Base-by-base conservation (phyloP, 2,113 vertebrate genomes). In the Amphiprion ocellaris region DNA sequence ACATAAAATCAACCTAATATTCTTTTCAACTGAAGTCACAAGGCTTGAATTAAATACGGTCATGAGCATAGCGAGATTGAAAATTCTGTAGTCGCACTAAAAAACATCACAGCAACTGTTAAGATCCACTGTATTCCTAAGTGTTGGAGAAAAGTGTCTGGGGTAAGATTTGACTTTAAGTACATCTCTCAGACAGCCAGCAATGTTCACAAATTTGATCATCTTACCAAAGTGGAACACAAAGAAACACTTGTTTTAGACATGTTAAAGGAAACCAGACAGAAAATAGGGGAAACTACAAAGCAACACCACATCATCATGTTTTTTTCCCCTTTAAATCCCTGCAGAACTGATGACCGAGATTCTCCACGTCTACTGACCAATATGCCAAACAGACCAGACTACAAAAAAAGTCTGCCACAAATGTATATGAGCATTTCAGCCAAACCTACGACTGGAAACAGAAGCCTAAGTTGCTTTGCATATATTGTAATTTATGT, bases 11-110 rank as follows among this genome's bases (percentile, higher is more conserved):
- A 59, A 82, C 78, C 74, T 53, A 87, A 87, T 79, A 67, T 0
- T 44, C 14, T 61, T 46, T 33, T 53, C 53, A 62, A 59, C 37
- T 24, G 2, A 59, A 76, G 79, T 88, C 90, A 81, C 80, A 85
- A 66, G 88, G 84, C 54, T 59, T 70, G 11, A 82, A 70, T 73
- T 62, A 64, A 82, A 44, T 39, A 9, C 41, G 54, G 81, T 61
- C 72, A 81, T 21, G 39, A 83, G 77, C 30, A 71, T 46, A 64
- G 53, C 58, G 9, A 19, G 28, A 14, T 28, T 65, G 26, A 30
- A 72, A 62, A 77, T 39, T 5, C 41, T 33, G 58, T 2, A 54
- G 14, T 30, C 17, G 52, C 37, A 30, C 16, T 28, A 6, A 69
- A 6, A 69, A 61, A 30, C 21, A 10, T 44, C 50, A 30, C 46